Conservation (phyloP, 1,140 invertebrate genomes). For the Lepidurus arcticus region DNA sequence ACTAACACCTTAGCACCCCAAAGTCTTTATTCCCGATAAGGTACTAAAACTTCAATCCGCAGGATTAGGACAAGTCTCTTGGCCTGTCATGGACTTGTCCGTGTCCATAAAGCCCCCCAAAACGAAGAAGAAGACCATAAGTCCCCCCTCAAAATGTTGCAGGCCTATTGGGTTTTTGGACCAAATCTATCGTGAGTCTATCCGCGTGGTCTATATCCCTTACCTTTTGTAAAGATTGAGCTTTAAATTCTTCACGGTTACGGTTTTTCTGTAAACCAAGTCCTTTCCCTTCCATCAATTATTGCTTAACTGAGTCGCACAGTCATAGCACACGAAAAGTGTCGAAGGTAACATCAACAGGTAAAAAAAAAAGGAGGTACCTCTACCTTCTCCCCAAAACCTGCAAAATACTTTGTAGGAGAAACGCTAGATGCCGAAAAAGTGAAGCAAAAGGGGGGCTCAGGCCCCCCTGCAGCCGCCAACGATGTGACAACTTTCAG, state of each 20-base stretch:
- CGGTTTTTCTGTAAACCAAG: constrained; percentile 3
- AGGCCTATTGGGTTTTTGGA: neutral
- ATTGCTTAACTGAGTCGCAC: constrained; percentile 14
- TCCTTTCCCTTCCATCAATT: constrained; percentile 5
- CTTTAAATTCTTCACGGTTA: constrained; percentile 4
- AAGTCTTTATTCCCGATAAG: neutral
- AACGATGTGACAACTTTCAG: constrained; percentile 19
- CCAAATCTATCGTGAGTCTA: neutral
- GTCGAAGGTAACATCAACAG: neutral
- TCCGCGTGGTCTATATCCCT: neutral
- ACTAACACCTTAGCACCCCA: neutral
- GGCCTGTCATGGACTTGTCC: neutral
- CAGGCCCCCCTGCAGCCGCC: constrained; percentile 10
- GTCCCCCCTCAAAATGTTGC: neutral
- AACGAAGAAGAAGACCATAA: neutral
- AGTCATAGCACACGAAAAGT: constrained; percentile 3
- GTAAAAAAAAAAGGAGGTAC: neutral
- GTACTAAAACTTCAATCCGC: constrained; percentile 4
- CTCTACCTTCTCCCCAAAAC: neutral
- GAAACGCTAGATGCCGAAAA: neutral
- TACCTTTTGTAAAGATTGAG: neutral
- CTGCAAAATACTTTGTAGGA: neutral
- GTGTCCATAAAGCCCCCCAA: neutral
- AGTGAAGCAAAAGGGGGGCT: neutral
- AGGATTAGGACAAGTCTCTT: constrained; percentile 1